phyloP scores from a whole-genome alignment of 2,113 vertebrate species.

The Setophaga kirtlandii region DNA sequence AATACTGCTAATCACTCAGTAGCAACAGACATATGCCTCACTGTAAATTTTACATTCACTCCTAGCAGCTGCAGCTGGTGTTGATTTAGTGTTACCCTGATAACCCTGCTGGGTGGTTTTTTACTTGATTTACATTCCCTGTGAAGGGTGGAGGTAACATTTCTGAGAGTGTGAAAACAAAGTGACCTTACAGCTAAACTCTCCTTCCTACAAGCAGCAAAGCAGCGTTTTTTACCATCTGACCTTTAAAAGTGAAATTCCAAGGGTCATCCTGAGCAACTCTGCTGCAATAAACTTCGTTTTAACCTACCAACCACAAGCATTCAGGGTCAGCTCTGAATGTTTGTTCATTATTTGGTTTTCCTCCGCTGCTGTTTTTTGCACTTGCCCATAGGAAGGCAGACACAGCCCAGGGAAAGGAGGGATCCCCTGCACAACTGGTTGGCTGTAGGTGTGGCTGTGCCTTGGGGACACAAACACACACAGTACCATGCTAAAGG shows the following conservation, averaged over 20 bases:
- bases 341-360: not conserved
- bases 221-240: not conserved
- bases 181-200: conserved; percentile 52
- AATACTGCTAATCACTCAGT: not conserved
- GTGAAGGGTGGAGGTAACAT: conserved; percentile 42
- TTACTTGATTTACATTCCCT: conserved; percentile 56
- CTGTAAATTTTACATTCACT: conserved; percentile 46
- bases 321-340: not conserved
- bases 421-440: accelerated
- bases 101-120: conserved; percentile 62
- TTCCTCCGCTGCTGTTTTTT: not conserved
- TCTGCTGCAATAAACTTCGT: not conserved
- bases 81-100: conserved; percentile 64
- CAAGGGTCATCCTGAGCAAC: not conserved
- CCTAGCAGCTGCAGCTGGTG: conserved; percentile 35
- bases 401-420: not conserved
- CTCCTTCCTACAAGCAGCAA: not conserved
- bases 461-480: not conserved
- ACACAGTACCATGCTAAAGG: accelerated
- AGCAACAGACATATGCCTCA: conserved; percentile 33
- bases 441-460: not conserved
- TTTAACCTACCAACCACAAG: not conserved
- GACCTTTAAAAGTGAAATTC: conserved; percentile 31
- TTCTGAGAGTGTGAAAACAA: conserved; percentile 46
- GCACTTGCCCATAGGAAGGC: accelerated